These are phyloP conservation scores for Amphipoea lucens DNA, from an alignment of 2,888 invertebrate species.

Conservation along the genomic window DNA sequence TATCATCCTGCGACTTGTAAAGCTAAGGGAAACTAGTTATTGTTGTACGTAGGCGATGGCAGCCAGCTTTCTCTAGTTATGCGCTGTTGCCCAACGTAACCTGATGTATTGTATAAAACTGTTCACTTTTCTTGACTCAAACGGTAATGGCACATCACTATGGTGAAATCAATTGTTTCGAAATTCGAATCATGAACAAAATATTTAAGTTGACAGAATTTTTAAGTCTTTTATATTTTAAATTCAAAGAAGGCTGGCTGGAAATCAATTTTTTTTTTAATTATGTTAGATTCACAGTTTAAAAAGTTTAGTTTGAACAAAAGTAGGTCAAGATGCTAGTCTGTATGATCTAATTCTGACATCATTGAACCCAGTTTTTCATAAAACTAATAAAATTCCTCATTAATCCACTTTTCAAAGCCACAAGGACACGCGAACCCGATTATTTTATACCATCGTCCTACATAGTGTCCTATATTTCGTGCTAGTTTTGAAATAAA, in stretches of 20 bases:
- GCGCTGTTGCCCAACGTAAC: conserved; percentile 46
- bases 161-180: conserved; percentile 28
- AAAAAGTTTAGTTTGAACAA: neutral
- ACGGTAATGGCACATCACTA: conserved; percentile 38
- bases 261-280: neutral
- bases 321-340: neutral
- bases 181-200: conserved; percentile 18
- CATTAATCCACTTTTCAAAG: conserved; percentile 52
- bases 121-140: conserved; percentile 35
- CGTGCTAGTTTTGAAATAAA: conserved; percentile 59
- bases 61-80: conserved; percentile 60
- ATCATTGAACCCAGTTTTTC: conserved; percentile 41
- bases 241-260: neutral
- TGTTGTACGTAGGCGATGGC: conserved; percentile 64
- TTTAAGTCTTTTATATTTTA: neutral
- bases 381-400: conserved; percentile 41
- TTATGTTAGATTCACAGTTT: neutral
- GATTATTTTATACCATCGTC: conserved; percentile 61
- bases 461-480: conserved; percentile 59
- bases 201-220: neutral
- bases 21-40: conserved; percentile 56
- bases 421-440: conserved; percentile 54
- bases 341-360: conserved; percentile 34
- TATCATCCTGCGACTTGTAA: conserved; percentile 54
- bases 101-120: conserved; percentile 54